Evolutionary conservation across 2,113 vertebrate species (phyloP), one percentile per base, ranked within the genome.

Genomic region (Aegypius monachus): DNA sequence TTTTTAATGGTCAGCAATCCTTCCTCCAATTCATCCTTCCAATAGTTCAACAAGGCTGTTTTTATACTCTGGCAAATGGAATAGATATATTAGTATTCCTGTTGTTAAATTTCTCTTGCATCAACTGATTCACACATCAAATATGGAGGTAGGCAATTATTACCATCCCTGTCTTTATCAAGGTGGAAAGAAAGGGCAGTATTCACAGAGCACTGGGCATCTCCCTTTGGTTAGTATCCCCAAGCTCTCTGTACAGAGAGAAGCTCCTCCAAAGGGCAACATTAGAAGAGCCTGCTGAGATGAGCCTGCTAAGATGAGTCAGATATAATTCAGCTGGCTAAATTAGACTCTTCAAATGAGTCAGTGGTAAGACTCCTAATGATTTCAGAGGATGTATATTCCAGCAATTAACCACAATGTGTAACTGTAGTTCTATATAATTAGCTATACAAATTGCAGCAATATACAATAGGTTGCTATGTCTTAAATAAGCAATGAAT

Each of bases 401-500:
- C 81, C 34, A n/a, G 81, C 95, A 97, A 93, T 96, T 96, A 96
- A 32, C 95, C 85, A 93, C 81, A 88, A 95, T 94, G 67, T 94
- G 85, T 93, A 96, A 96, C 81, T 68, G 65, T 56, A 95, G 66
- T 89, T 96, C 96, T 94, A 80, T 96, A 88, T 96, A 96, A 96
- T 97, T 96, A 97, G 62, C 78, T 82, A 58, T 94, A 96, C 90
- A 94, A 97, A 97, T 96, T 96, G 78, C 78, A 90, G 87, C 81
- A 90, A 72, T 96, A 96, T 92, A 96, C 96, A 96, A 90, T 95
- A 93, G 85, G 81, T 91, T 96, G 78, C 92, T 94, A 68, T 93
- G 74, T 58, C 78, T 96, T 96, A 94, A 96, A 95, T 93, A 96
- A 95, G 92, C 78, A 79, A 13, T 96, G 93, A 96, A 56, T 93